These are phyloP conservation scores for Nomada fucata DNA, from an alignment of 2,888 invertebrate species.

Conservation along the genomic window DNA sequence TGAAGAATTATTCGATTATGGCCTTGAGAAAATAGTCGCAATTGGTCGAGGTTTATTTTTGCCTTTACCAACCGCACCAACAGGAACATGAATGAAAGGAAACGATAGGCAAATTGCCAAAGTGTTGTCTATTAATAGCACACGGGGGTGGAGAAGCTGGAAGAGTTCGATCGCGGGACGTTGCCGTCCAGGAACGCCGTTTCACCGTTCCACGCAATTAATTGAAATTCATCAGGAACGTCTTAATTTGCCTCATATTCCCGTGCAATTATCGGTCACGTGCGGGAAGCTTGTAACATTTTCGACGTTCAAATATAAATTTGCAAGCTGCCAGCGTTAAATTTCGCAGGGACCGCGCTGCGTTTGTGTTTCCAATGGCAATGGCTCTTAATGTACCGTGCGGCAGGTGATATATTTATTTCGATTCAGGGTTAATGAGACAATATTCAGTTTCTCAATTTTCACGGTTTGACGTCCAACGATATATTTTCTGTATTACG, in stretches of 20 bases:
- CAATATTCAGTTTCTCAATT: background rate
- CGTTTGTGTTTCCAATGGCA: background rate
- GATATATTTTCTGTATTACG: no score
- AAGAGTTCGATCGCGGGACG: conserved; percentile 55
- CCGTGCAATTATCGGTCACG: conserved; percentile 38
- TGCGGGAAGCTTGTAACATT: background rate
- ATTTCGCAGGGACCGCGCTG: background rate
- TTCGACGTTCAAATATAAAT: conserved; percentile 11
- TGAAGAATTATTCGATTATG: background rate
- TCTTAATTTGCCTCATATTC: conserved; percentile 41
- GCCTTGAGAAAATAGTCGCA: background rate
- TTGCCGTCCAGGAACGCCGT: conserved; percentile 30
- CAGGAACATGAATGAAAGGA: conserved; percentile 71
- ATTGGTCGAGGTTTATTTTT: conserved; percentile 61
- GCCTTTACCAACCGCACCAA: conserved; percentile 53
- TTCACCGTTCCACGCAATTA: conserved; percentile 50
- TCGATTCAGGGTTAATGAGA: background rate
- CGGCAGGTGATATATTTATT: background rate
- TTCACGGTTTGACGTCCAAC: background rate
- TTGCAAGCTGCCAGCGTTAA: conserved; percentile 15
- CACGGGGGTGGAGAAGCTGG: conserved; percentile 48
- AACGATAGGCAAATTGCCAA: conserved; percentile 73
- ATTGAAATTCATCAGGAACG: conserved; percentile 49
- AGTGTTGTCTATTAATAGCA: conserved; percentile 66
- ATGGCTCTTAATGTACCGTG: background rate